Evolutionary conservation across 1,140 invertebrate species (phyloP), one percentile per base, ranked within the genome.

Genomic region (Mercenaria mercenaria): DNA sequence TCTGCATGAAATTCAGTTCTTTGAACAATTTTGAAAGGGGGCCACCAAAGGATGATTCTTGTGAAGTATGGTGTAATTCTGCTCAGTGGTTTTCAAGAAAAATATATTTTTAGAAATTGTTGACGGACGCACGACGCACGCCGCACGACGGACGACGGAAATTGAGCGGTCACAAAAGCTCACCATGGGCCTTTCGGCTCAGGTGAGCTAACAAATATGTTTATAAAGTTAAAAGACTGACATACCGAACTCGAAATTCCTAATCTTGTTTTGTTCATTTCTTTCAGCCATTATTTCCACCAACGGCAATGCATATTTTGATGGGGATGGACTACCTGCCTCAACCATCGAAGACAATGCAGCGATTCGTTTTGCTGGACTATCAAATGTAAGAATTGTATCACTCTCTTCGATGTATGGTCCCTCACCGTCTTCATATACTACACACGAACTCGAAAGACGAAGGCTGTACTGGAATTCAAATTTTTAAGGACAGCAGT

Each of bases 321-420:
- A 2, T 37, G 34, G 26, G 6, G 32, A 11, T 26, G 74, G 6
- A 0, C 29, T 37, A n/a, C 8, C 11, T 23, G 26, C 23, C 15
- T 8, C 29, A 26, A 69, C 64, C 15, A n/a, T 29, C 15, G 18
- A 26, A 20, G 32, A 18, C 2, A 29, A 47, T 20, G 43, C 2
- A 23, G 13, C 11, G 6, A 77, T 32, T 32, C 13, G 8, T 37
- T 4, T 13, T 2, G 74, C 74, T 47, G 26, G 20, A 23, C 23
- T 47, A 20, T 2, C 39, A 6, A 20, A 41, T 72, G 67, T 72
- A 13, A 23, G 13, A 34, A 72, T 41, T 20, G 20, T 29, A 20
- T 77, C 74, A 23, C 74, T 77, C 20, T 23, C 15, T 77, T 77
- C 39, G 29, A 39, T 77, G 29, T 47, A 77, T 41, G 43, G 74